A percentile compares a stretch with the other conserved stretches of the same genome.
phyloP scores from a whole-genome alignment of 2,113 vertebrate genomes.

The Triplophysa tibetana region DNA sequence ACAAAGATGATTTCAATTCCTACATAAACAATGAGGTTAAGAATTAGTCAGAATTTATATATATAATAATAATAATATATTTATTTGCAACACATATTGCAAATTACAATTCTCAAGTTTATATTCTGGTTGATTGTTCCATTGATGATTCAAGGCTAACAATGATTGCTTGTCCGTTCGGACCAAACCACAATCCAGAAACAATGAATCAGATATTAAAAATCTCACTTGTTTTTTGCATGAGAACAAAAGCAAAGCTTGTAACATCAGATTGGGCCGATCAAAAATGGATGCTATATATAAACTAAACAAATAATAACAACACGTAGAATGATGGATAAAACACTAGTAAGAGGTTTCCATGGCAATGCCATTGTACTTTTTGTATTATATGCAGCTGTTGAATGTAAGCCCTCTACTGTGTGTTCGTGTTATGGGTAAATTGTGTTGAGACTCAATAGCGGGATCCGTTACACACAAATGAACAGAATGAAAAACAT shows the following conservation, averaged over 20 bases:
- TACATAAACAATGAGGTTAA: too few species aligned
- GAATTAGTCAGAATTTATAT: too few species aligned
- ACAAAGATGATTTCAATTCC: too few species aligned
- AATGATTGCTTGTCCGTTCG: background rate
- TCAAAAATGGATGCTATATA: background rate
- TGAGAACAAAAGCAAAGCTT: background rate
- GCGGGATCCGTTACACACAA: background rate
- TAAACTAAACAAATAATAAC: background rate
- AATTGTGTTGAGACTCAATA: too few species aligned
- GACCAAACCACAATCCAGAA: background rate
- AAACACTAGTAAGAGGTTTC: too few species aligned
- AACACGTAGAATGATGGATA: too few species aligned
- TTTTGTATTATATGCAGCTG: background rate
- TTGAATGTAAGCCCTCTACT: background rate
- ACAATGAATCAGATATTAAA: background rate
- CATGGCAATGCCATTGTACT: background rate
- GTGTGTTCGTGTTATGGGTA: background rate
- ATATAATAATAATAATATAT: too few species aligned
- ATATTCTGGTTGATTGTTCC: background rate
- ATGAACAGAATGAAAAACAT: slow-evolving; percentile 20
- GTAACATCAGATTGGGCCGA: too few species aligned
- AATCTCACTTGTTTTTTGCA: background rate
- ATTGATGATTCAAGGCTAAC: background rate
- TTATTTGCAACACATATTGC: background rate
- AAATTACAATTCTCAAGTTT: background rate